These are phyloP conservation scores for Myotis planiceps DNA, from an alignment of 2,797 vertebrate species.

Conservation along the genomic window DNA sequence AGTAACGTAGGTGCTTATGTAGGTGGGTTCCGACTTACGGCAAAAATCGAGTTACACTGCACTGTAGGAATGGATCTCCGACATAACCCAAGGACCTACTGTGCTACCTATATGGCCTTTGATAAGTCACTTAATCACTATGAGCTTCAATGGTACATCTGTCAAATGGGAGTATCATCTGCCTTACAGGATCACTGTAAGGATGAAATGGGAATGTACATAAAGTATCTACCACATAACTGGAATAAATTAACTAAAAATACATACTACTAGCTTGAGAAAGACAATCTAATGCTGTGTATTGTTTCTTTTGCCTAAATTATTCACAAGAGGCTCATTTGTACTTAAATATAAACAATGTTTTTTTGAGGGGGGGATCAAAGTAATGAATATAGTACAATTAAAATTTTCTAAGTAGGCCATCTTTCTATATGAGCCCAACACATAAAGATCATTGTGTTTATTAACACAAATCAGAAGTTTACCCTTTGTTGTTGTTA, in stretches of 20 bases:
- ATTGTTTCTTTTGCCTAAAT: background rate
- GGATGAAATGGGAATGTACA: background rate
- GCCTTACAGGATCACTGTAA: background rate
- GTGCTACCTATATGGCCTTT: background rate
- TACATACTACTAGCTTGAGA: background rate
- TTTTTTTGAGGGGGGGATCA: background rate
- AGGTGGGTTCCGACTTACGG: too few relatives aligned
- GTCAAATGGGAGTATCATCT: background rate
- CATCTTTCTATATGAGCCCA: background rate
- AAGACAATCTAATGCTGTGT: background rate
- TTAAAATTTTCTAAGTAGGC: background rate
- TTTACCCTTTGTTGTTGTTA: background rate
- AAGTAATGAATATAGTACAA: background rate
- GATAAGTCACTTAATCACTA: background rate
- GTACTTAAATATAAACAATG: background rate
- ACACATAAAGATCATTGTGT: background rate
- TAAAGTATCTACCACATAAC: background rate
- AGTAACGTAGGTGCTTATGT: too few relatives aligned
- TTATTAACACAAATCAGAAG: background rate
- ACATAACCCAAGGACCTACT: too few relatives aligned
- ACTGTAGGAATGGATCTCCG: too few relatives aligned
- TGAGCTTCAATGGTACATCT: background rate
- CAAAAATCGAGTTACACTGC: too few relatives aligned
- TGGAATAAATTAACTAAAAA: background rate
- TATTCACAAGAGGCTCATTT: background rate